These are phyloP conservation scores for Pteronotus mesoamericanus DNA, from an alignment of 2,797 vertebrate species.

Conservation along the genomic window DNA sequence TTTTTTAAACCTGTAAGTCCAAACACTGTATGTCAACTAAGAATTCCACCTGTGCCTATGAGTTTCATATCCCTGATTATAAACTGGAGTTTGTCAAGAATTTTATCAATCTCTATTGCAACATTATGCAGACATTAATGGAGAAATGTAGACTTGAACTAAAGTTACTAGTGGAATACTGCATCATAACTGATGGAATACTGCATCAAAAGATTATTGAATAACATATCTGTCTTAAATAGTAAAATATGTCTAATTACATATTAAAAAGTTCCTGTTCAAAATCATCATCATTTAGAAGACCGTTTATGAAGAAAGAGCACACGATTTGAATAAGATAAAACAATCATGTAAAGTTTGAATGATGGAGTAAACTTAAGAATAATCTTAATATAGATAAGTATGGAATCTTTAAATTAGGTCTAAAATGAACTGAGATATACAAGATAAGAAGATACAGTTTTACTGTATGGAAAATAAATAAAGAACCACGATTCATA, in stretches of 20 bases:
- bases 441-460: neutral
- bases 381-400: neutral
- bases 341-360: neutral
- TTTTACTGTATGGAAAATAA: neutral
- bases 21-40: neutral
- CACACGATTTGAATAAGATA: neutral
- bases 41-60: neutral
- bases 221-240: neutral
- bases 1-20: neutral
- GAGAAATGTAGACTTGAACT: neutral
- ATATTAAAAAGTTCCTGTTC: neutral
- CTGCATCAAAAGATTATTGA: neutral
- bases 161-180: neutral
- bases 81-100: neutral
- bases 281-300: neutral
- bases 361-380: neutral
- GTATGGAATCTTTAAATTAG: neutral
- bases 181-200: neutral
- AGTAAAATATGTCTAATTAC: neutral
- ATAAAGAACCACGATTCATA: neutral
- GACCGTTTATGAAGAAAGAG: neutral
- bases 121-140: neutral
- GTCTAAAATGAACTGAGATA: slow-evolving; percentile 6
- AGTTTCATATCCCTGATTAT: neutral
- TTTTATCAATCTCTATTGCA: neutral